Percentiles rank a stretch among this genome's conserved stretches.
phyloP scores from a whole-genome alignment of 2,113 vertebrate species.

The Zosterops hypoxanthus region DNA sequence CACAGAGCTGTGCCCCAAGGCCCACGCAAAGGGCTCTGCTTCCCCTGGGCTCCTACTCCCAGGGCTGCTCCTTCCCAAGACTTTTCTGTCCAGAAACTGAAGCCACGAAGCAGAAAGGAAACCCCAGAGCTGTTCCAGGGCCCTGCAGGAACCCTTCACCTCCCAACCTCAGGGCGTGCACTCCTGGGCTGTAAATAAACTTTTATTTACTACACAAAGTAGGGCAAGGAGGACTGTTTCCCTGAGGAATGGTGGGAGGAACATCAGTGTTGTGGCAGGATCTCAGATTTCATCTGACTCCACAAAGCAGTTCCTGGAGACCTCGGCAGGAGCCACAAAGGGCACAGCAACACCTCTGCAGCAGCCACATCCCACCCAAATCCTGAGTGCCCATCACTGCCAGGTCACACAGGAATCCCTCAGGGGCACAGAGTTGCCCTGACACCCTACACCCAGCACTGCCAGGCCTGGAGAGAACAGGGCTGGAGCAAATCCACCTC shows the following conservation, averaged over 20 bases:
- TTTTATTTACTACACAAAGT: slow-evolving; percentile 37
- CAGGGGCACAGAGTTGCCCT: not conserved
- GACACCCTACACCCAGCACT: not conserved
- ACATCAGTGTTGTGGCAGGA: not conserved
- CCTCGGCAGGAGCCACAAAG: not conserved
- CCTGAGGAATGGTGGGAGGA: not conserved
- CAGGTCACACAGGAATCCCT: not conserved
- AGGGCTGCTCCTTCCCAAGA: not conserved
- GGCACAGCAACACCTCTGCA: not conserved
- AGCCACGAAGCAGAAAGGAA: not conserved
- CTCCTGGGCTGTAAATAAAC: slow-evolving; percentile 25
- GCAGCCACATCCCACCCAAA: not conserved
- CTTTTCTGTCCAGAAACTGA: not conserved
- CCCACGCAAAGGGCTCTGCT: not conserved
- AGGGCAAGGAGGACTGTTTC: not conserved
- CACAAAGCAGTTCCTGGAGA: not conserved
- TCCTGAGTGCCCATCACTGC: not conserved
- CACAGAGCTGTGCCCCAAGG: not conserved
- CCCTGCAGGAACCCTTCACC: not conserved
- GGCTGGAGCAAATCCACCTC: not conserved
- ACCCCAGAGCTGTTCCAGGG: not conserved
- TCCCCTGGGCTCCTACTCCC: not conserved
- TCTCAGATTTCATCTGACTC: not conserved
- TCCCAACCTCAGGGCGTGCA: not conserved
- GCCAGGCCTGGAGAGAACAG: not conserved